phyloP scores from a whole-genome alignment of 2,888 invertebrate species.

The Auanema freiburgensis region DNA sequence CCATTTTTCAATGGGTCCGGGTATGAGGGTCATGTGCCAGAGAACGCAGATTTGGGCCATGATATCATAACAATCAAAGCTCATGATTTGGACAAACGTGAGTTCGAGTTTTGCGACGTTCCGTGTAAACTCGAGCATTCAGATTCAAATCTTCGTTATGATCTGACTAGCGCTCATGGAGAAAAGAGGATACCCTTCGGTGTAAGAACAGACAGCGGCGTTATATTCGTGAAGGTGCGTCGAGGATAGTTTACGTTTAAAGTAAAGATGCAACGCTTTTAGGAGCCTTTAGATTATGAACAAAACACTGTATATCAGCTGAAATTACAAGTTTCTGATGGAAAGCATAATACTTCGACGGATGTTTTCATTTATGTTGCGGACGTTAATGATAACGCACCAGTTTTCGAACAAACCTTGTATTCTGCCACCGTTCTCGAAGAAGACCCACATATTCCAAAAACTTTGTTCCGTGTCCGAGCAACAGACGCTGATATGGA shows the following conservation, averaged over 20 bases:
- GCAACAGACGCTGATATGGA: constrained; percentile 61
- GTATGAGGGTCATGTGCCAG: constrained; percentile 45
- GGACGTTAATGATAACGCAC: constrained; percentile 67
- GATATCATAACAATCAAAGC: constrained; percentile 51
- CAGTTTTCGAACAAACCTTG: constrained; percentile 60
- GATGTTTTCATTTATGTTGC: constrained; percentile 73
- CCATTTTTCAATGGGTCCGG: constrained; percentile 80
- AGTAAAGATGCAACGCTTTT: neutral
- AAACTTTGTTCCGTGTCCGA: constrained; percentile 52
- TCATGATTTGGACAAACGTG: constrained; percentile 58
- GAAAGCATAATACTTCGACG: constrained; percentile 75
- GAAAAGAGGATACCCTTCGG: constrained; percentile 54
- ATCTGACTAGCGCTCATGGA: constrained; percentile 43
- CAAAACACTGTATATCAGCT: constrained; percentile 73
- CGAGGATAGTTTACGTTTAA: neutral
- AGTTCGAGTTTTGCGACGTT: constrained; percentile 11
- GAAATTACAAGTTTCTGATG: constrained; percentile 78
- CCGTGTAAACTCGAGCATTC: constrained; percentile 16
- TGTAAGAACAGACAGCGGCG: constrained; percentile 57
- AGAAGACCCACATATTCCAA: constrained; percentile 55
- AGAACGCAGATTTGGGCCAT: constrained; percentile 39
- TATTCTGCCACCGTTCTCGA: constrained; percentile 58
- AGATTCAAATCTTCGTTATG: constrained; percentile 61
- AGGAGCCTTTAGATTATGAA: constrained; percentile 60
- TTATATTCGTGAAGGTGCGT: constrained; percentile 53